Evolutionary conservation across 2,797 vertebrate genomes (phyloP).

Genomic region (Stomatorhinus walkeri): DNA sequence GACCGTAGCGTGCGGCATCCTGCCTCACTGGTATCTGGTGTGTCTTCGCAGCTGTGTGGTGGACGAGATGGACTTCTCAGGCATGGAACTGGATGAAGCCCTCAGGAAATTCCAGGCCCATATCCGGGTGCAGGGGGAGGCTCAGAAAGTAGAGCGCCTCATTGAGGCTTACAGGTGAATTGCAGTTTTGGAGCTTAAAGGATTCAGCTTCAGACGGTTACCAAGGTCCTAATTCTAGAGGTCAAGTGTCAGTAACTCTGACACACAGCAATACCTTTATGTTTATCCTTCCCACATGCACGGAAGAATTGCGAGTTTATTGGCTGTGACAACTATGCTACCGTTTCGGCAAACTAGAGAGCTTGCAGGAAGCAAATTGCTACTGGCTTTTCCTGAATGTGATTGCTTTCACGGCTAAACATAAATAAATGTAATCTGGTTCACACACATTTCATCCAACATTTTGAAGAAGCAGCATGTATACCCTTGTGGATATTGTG

Average conservation of each 20-base stretch:
- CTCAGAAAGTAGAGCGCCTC: constrained; percentile 91
- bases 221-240: not conserved
- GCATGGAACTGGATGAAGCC: constrained; percentile 91
- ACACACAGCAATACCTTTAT: not conserved
- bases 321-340: not conserved
- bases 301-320: not conserved
- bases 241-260: not conserved
- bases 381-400: constrained; percentile 28
- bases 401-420: constrained; percentile 30
- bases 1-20: not conserved
- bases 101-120: constrained; percentile 96
- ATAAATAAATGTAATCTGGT: constrained; percentile 25
- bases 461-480: constrained; percentile 25
- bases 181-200: not conserved
- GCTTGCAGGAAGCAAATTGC: not conserved
- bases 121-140: constrained; percentile 93
- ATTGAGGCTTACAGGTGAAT: constrained; percentile 90
- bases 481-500: constrained; percentile 33
- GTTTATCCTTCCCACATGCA: not conserved
- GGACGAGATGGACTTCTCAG: constrained; percentile 94
- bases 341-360: not conserved
- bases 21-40: constrained; percentile 18
- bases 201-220: not conserved
- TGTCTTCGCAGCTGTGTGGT: constrained; percentile 77
- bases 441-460: constrained; percentile 35